phyloP scores from a whole-genome alignment of 2,797 vertebrate genomes.

The Gymnoscopelus braueri region DNA sequence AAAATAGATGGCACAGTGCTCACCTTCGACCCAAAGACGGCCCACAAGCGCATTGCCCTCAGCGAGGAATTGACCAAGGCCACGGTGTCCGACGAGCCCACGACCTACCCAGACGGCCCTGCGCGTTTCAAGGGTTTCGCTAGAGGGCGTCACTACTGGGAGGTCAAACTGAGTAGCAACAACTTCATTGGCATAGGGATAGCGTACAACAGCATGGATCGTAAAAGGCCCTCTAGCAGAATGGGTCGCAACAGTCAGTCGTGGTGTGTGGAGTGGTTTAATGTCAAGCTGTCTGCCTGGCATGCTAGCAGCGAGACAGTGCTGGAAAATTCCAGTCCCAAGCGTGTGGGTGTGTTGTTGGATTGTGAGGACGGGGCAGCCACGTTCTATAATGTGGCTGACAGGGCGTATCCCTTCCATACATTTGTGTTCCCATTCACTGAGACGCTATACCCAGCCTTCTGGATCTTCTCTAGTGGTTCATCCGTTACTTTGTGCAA shows the following conservation, averaged over 20 bases:
- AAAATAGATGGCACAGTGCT: conserved; percentile 79
- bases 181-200: conserved; percentile 89
- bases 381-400: conserved; percentile 84
- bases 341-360: conserved; percentile 87
- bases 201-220: conserved; percentile 86
- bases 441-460: conserved; percentile 88
- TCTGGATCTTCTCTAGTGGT: conserved; percentile 91
- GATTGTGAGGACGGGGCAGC: conserved; percentile 83
- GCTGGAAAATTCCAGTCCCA: conserved; percentile 79
- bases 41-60: conserved; percentile 84
- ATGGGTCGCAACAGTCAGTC: conserved; percentile 89
- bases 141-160: conserved; percentile 92
- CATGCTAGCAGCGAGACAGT: conserved; percentile 82
- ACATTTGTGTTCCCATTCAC: conserved; percentile 82
- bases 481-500: conserved; percentile 81
- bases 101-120: conserved; percentile 65
- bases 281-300: conserved; percentile 90
- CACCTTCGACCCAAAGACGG: conserved; percentile 83
- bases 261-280: conserved; percentile 95
- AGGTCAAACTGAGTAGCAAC: conserved; percentile 84
- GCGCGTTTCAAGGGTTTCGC: conserved; percentile 89
- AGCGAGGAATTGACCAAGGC: conserved; percentile 81
- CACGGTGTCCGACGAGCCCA: conserved; percentile 67
- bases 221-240: conserved; percentile 85
- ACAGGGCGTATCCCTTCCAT: conserved; percentile 83